Base-by-base conservation (phyloP, 2,797 vertebrate genomes). In the Nyctibius grandis region DNA sequence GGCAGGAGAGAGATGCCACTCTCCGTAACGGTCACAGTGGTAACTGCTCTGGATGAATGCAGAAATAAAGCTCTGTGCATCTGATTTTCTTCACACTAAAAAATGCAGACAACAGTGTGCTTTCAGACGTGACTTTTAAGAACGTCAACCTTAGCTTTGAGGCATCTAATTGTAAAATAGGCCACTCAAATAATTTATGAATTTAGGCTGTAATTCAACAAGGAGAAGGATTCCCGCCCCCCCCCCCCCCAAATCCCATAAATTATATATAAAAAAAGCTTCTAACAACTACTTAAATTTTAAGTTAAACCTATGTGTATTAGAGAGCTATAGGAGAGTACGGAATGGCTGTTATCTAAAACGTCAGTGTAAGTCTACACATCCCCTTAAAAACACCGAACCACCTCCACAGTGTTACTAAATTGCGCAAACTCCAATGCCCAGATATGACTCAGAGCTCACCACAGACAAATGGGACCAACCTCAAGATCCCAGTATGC, bases 171-270 rank as follows among this genome's bases (percentile, higher is more conserved):
- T 87, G 81, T 77, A 95, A 96, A 97, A 94, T 64, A 96, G 93
- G 90, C 22, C 92, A 94, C 74, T 74, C 86, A 94, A 95, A 95
- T 94, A 92, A 95, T 96, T 97, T 79, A 96, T 96, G 81, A 96
- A 92, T 91, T 87, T 74, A 63, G 63, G 70, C 67, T 76, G 81
- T 13, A 94, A 88, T 34, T 54, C 51, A 79, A 82, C 29, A 69
- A 20, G 65, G 80, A 84, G 31, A 76, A 85, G 21, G 51, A 88
- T 29, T 63, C 3, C 7, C 18, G 31, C 16, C 6, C 13, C 6
- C 9, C 18, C 31, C 16, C 6, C 13, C 6, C 9, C 28, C 3
- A 44, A 84, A 63, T 47, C 25, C 47, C 60, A 91, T 96, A 53
- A 91, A 94, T 93, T 93, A 95, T 96, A 82, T 65, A 69, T 85